Base-by-base conservation (phyloP, 2,113 vertebrate species). In the Microcebus tavaratra region DNA sequence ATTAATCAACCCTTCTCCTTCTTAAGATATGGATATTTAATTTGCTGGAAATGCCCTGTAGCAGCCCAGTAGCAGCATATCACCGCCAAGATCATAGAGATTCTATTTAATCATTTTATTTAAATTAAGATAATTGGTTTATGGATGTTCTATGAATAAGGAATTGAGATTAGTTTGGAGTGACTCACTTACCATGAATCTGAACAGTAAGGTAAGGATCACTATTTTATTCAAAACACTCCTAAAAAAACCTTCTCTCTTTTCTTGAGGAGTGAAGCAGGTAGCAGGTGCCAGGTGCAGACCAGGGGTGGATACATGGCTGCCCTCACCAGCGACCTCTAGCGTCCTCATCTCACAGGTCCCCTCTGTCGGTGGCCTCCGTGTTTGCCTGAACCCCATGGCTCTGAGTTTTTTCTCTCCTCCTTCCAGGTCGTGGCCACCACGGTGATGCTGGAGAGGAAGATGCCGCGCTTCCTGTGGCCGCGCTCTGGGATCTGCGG, bases 381-480 rank as follows among this genome's bases (percentile, higher is more conserved):
- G 11, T 57, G 34, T 65, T 61, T 50, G 61, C 34, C 36, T 45
- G 89, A 45, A 88, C 39, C 12, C 73, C 48, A 0, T 0, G 23
- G 31, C 31, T 59, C 82, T 89, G 78, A 96, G 31, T 20, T 81
- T 48, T 80, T 55, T 53, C 72, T 95, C 3, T 0, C 17, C 20
- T 78, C 65, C 29, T 90, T 92, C 7, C 97, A 99, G 99, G 99
- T 99, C 21, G 99, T 99, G 2, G 99, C 99, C 76, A 99, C 99
- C 6, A 99, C 99, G 0, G 97, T 99, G 90, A 99, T 99, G 99
- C 97, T 99, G 86, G 99, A 99, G 94, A 97, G 99, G 86, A 99
- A 99, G 75, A 98, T 99, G 88, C 99, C 99, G 0, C 99, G 99
- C 29, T 99, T 98, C 76, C 98, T 99, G 45, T 99, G 99, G 99